Base-by-base conservation (phyloP, 2,888 invertebrate species). In the Laspeyria flexula region DNA sequence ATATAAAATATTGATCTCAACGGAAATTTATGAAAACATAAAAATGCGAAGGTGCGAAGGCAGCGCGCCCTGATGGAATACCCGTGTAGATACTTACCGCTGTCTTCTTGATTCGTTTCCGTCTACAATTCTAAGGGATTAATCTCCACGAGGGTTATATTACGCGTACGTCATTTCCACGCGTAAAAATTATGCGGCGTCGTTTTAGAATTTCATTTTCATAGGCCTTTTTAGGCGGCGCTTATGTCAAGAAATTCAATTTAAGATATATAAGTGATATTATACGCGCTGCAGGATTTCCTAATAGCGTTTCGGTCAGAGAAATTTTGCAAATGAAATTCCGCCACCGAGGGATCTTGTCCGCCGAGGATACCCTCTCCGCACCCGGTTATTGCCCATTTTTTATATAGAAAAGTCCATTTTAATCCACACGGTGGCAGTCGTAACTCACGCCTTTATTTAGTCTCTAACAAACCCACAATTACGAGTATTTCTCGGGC, bases 11-110 rank as follows among this genome's bases (percentile, higher is more conserved):
- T 90, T 88, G 91, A 91, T 90, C 88, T 81, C 80, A 65, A 77
- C 75, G 83, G 78, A 83, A 88, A 90, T 90, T 88, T 90, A 88
- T 90, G 88, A 89, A 90, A 90, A 88, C 86, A 85, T 89, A 89
- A 88, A 88, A 90, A 85, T 75, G 79, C 73, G 75, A 72, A 86
- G 86, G 85, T 86, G 86, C 75, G 83, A 82, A 83, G 71, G 61
- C 55, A 62, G 57, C 55, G 49, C 65, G 57, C 69, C 75, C 79
- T 84, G 85, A 85, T 85, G 85, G 84, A 85, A 85, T 81, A 85
- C 77, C 73, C 82, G 70, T 81, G 85, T 84, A 76, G 64, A 59
- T 60, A 59, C 66, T 71, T 60, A 58, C 64, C 58, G 69, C 68
- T 68, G 71, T 71, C 75, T 71, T 73, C 69, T 70, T 64, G 65